Conservation (phyloP, 2,888 invertebrate species). For the Blera fallax region DNA sequence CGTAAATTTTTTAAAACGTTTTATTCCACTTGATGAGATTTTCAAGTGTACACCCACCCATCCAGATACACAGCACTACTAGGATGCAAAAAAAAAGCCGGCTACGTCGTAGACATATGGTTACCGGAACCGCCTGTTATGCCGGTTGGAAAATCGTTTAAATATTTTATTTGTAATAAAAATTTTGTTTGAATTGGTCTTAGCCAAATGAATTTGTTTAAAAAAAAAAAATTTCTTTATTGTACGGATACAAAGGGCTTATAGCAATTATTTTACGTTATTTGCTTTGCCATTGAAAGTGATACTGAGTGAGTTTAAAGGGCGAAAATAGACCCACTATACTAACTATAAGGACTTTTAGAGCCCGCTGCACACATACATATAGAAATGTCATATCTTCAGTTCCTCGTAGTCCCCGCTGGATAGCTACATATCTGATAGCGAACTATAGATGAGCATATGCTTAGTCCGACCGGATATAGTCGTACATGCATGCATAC, state of each 20-base stretch:
- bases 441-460: no score
- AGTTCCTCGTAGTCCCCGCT: no score
- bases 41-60: constrained; percentile 37
- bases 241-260: not conserved
- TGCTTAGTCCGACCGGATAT: no score
- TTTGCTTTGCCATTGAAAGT: constrained; percentile 14
- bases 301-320: no score
- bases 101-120: not conserved
- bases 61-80: no score
- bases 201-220: not conserved
- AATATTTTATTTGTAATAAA: constrained; percentile 15
- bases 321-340: no score
- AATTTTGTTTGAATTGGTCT: constrained; percentile 17
- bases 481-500: no score
- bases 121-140: not conserved
- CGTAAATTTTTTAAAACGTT: constrained; percentile 36
- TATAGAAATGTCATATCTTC: no score
- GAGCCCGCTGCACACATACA: no score
- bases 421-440: no score
- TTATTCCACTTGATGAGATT: constrained; percentile 51
- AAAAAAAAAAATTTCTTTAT: not conserved
- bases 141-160: not conserved
- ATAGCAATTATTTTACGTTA: not conserved
- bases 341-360: no score
- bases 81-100: no score